Evolutionary conservation across 2,113 vertebrate species (phyloP).

Genomic region (Eclectus roratus): DNA sequence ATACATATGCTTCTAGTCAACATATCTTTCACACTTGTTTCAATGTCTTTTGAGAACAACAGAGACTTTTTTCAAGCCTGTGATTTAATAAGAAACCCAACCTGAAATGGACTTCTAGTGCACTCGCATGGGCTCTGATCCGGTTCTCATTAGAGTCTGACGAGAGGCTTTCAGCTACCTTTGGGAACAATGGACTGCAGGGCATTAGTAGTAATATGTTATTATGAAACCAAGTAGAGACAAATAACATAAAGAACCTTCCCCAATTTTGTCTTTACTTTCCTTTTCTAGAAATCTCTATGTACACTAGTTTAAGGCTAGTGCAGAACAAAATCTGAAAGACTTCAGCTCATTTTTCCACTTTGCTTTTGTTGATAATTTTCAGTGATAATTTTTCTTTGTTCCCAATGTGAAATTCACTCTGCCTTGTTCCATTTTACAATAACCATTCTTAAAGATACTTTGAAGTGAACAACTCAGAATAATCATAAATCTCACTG

Average conservation of each 20-base stretch:
- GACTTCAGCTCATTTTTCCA: not conserved
- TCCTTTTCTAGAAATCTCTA: not conserved
- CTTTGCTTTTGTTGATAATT: not conserved
- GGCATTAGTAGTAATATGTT: not conserved
- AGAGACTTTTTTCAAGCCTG: not conserved
- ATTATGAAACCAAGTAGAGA: not conserved
- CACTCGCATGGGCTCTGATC: not conserved
- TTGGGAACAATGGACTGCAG: not conserved
- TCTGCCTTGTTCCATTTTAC: constrained; percentile 15
- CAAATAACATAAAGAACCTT: not conserved
- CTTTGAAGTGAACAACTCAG: constrained; percentile 53
- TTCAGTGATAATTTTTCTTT: constrained; percentile 9
- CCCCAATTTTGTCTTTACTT: not conserved
- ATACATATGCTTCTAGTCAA: not conserved
- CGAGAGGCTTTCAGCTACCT: not conserved
- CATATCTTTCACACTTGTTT: not conserved
- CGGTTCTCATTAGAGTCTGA: not conserved
- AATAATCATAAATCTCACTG: constrained; percentile 58
- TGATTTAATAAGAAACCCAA: not conserved
- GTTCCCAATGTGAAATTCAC: not conserved
- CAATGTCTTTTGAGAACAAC: not conserved
- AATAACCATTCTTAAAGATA: constrained; percentile 40
- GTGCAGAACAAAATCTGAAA: not conserved
- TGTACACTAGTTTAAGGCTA: not conserved
- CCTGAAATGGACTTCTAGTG: not conserved